Percentiles rank a stretch among this genome's conserved stretches.
Conservation (phyloP, 2,888 invertebrate species). For the Dryadula phaetusa region DNA sequence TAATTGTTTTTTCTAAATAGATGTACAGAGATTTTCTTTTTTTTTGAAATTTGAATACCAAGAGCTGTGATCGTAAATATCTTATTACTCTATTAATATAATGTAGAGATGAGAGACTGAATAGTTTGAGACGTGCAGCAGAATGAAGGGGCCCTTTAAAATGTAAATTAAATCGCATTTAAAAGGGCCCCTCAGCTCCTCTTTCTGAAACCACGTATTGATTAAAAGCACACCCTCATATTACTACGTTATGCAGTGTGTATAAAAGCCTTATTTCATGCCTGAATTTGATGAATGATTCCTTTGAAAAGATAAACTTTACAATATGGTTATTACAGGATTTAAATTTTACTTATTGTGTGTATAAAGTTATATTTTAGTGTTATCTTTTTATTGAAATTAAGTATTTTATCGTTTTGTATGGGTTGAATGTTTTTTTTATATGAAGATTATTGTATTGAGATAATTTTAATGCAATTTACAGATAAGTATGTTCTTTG, state of each 20-base stretch:
- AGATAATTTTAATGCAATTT: conserved; percentile 20
- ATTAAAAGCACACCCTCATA: too few species aligned
- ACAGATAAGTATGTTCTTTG: conserved; percentile 6
- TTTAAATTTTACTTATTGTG: conserved; percentile 35
- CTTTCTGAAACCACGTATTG: too few species aligned
- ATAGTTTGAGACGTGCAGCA: too few species aligned
- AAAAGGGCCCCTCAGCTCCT: too few species aligned
- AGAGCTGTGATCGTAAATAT: too few species aligned
- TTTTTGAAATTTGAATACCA: too few species aligned
- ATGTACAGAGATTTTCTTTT: too few species aligned
- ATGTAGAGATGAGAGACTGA: too few species aligned
- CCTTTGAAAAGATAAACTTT: conserved; percentile 30
- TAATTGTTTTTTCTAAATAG: too few species aligned
- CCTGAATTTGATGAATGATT: conserved; percentile 26
- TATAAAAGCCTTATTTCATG: conserved; percentile 12
- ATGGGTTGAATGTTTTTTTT: conserved; percentile 11
- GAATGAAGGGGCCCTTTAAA: too few species aligned
- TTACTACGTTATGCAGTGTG: background rate
- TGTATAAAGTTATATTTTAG: conserved; percentile 35
- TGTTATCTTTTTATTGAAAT: conserved; percentile 40
- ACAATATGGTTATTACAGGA: conserved; percentile 39
- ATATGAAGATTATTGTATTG: conserved; percentile 7
- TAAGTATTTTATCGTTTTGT: conserved; percentile 27
- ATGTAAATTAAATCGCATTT: too few species aligned
- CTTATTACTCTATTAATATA: too few species aligned